Evolutionary conservation across 2,797 vertebrate species (phyloP).

Genomic region (Scyliorhinus canicula): DNA sequence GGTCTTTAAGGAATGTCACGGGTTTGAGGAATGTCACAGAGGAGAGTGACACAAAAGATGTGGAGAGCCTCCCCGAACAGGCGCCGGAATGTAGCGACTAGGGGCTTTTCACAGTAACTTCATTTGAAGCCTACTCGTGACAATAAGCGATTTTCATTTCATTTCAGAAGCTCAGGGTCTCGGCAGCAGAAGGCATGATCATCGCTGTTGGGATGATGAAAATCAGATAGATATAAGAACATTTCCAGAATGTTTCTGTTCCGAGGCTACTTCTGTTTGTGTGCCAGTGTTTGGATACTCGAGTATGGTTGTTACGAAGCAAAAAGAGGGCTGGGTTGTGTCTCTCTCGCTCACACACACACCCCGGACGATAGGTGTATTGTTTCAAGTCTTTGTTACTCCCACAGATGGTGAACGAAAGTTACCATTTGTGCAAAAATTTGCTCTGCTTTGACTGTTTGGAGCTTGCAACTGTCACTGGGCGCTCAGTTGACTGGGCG

Average conservation of each 20-base stretch:
- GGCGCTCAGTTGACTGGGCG: neutral
- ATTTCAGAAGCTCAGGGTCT: neutral
- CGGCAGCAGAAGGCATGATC: neutral
- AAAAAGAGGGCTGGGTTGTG: neutral
- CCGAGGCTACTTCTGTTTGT: neutral
- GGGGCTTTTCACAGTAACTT: no score
- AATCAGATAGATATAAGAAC: neutral
- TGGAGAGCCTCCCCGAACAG: no score
- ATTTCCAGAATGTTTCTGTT: neutral
- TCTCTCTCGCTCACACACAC: neutral
- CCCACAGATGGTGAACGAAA: neutral
- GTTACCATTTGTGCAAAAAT: neutral
- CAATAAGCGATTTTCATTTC: no score
- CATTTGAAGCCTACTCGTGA: no score
- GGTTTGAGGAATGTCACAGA: no score
- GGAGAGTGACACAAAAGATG: neutral
- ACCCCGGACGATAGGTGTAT: neutral
- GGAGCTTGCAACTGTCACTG: neutral
- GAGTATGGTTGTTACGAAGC: neutral
- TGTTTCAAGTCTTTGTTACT: conserved; percentile 1
- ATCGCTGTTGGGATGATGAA: neutral
- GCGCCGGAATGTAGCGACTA: no score
- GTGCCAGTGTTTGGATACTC: neutral
- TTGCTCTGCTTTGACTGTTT: neutral
- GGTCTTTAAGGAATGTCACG: no score